These are phyloP conservation scores for Pammene aurita DNA, from an alignment of 2,888 invertebrate genomes.

Conservation along the genomic window DNA sequence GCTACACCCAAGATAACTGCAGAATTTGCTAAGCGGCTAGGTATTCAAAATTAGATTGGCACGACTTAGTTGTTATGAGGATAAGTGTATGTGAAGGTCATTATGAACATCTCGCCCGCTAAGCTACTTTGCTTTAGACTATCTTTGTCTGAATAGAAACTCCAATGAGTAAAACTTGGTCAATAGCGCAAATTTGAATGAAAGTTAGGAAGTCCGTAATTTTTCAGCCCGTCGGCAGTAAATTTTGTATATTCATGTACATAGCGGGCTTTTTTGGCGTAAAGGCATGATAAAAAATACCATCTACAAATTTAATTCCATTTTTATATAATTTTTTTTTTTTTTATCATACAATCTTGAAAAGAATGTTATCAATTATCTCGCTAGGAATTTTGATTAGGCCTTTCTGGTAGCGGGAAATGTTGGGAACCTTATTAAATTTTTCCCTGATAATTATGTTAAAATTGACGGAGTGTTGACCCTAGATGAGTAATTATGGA, in stretches of 20 bases:
- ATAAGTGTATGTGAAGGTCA: no score
- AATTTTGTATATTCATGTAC: neutral
- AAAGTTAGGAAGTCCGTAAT: no score
- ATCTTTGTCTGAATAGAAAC: no score
- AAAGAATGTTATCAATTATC: conserved; percentile 40
- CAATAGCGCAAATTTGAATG: no score
- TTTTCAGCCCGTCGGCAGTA: no score
- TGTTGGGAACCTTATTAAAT: conserved; percentile 35
- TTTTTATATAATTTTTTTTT: conserved; percentile 17
- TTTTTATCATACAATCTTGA: conserved; percentile 21
- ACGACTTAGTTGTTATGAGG: no score
- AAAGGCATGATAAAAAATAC: neutral
- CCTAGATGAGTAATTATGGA: conserved; percentile 35
- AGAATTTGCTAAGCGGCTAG: no score
- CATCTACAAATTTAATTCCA: neutral
- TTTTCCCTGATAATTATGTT: conserved; percentile 41
- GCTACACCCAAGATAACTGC: no score
- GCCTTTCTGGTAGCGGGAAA: conserved; percentile 23
- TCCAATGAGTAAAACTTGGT: no score
- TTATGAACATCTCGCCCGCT: no score
- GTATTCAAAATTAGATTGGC: no score
- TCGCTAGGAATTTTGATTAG: conserved; percentile 37
- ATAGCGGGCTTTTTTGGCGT: neutral
- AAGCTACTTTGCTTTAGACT: no score
- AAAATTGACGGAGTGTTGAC: conserved; percentile 32